Conservation (phyloP, 2,113 vertebrate genomes). For the Stegostoma tigrinum region DNA sequence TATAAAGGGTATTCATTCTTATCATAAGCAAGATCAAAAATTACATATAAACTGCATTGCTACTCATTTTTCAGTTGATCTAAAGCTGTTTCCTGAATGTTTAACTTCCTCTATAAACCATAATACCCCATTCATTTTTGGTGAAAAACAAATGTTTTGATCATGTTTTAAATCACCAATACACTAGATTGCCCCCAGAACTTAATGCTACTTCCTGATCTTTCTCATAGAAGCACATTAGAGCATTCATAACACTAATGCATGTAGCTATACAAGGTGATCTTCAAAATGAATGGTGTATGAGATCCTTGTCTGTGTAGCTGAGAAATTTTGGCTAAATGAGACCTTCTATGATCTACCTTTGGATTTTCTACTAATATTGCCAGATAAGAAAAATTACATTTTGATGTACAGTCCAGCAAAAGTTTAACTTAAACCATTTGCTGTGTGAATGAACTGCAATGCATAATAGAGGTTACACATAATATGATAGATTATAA, state of each 20-base stretch:
- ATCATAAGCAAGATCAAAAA: background rate
- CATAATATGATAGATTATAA: background rate
- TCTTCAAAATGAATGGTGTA: background rate
- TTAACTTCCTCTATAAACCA: background rate
- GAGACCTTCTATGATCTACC: background rate
- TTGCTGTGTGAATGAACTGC: background rate
- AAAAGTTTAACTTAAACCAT: background rate
- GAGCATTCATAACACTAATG: background rate
- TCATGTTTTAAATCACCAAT: background rate
- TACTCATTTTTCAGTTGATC: background rate
- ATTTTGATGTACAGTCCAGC: background rate
- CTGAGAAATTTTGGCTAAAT: background rate
- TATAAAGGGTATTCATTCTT: background rate
- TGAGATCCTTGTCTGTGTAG: background rate
- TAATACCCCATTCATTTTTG: background rate
- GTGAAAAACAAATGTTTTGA: background rate
- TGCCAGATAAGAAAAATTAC: background rate
- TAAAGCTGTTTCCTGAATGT: background rate
- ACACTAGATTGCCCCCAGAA: background rate
- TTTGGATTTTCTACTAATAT: background rate
- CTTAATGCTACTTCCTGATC: background rate
- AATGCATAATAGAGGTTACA: background rate
- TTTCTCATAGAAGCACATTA: background rate
- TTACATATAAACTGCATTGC: background rate
- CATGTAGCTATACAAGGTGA: no score